Evolutionary conservation across 2,797 vertebrate genomes (phyloP).

Genomic region (Microctenopoma lineatum): DNA sequence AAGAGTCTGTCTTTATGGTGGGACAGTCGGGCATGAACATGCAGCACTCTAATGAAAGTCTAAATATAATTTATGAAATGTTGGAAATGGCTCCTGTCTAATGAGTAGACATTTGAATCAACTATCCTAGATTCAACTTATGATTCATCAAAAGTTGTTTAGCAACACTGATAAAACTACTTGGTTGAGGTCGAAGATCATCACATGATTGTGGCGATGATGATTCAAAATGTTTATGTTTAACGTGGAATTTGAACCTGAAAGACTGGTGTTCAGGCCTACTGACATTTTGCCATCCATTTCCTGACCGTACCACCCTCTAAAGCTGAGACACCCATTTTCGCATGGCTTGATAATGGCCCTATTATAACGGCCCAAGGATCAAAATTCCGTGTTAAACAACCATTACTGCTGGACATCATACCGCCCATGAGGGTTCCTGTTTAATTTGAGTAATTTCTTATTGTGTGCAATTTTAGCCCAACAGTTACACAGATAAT

Average conservation of each 20-base stretch:
- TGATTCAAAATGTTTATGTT: background rate
- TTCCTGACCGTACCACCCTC: background rate
- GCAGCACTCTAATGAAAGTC: too few relatives aligned
- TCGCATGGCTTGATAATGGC: constrained; percentile 10
- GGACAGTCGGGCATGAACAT: background rate
- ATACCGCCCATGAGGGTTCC: background rate
- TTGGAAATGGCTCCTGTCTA: background rate
- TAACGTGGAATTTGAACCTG: background rate
- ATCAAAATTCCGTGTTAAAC: background rate
- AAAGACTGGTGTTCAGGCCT: background rate
- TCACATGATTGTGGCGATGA: background rate
- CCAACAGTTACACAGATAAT: background rate
- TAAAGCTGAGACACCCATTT: background rate
- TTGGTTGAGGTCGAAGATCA: background rate
- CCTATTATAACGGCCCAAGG: background rate
- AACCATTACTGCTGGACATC: background rate
- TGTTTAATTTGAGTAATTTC: background rate
- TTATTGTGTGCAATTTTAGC: background rate
- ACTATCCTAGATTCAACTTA: background rate
- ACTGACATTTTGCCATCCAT: background rate
- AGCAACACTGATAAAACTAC: background rate
- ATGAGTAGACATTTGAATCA: background rate
- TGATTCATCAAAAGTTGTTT: constrained; percentile 13
- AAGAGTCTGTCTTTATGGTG: too few relatives aligned
- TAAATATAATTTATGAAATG: background rate